Evolutionary conservation across 1,140 invertebrate genomes (phyloP), one percentile per base, ranked within the genome.

Genomic region (Drosophila repleta): DNA sequence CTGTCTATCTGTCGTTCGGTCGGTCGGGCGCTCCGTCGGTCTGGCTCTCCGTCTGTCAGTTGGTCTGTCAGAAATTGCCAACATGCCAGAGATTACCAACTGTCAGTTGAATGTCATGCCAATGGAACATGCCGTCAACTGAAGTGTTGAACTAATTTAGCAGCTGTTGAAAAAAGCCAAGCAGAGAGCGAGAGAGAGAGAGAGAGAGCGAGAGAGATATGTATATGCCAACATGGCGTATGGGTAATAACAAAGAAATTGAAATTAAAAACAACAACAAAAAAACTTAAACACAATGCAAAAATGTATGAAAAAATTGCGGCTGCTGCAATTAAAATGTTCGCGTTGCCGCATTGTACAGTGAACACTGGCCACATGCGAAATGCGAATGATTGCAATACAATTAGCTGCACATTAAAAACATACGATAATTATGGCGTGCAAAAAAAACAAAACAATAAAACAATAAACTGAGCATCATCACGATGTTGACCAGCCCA

Each of bases 71-170:
- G 82, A 81, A 90, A 90, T 90, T 90, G 84, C 89, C 89, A 90
- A 90, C 89, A 90, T 90, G 85, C 89, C 89, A 90, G 89, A 90
- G 89, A 90, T 90, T 90, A 90, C 89, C 89, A 90, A 90, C 89
- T 90, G 89, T 90, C 89, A 90, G 89, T 90, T 82, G 89, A 90
- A 90, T 90, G 89, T 90, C 89, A 90, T 90, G 89, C 90, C 82
- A 76, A 79, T 83, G 84, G 90, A 90, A 90, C 89, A 90, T 90
- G 85, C 90, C 90, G 89, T 91, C 90, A 90, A 84, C 90, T 90
- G 82, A 91, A 91, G 90, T 91, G 90, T 90, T 91, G 90, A 91
- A 87, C 90, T 90, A 91, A 91, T 91, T 91, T 91, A 91, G 88
- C 90, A 91, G 89, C 89, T 91, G 90, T 91, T 91, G 90, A 91